Percentiles rank a stretch among this genome's conserved stretches.
phyloP scores from a whole-genome alignment of 2,797 vertebrate species.

The Galagoides demidoff region DNA sequence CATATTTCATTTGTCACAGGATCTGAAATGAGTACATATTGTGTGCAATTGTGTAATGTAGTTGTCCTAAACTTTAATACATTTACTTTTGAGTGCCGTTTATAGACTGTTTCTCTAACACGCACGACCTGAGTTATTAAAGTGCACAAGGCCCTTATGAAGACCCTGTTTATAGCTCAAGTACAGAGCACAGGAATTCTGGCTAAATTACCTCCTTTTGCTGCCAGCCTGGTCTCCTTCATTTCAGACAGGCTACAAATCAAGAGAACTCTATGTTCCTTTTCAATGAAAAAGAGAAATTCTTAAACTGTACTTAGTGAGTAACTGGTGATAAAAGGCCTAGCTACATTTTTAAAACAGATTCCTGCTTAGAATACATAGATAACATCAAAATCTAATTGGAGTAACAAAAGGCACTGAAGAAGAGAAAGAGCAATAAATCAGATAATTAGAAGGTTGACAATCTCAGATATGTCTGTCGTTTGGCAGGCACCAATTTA shows the following conservation, averaged over 20 bases:
- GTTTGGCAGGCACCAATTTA: background rate
- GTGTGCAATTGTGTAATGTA: conserved; percentile 76
- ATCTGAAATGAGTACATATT: conserved; percentile 80
- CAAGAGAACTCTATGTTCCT: conserved; percentile 51
- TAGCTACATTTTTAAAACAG: conserved; percentile 34
- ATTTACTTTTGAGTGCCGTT: conserved; percentile 81
- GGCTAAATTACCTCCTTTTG: conserved; percentile 76
- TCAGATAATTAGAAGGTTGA: background rate
- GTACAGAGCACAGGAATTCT: conserved; percentile 81
- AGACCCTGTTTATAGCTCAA: conserved; percentile 74
- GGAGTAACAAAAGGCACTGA: background rate
- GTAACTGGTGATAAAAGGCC: conserved; percentile 1
- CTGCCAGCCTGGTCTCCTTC: conserved; percentile 55
- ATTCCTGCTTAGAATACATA: conserved; percentile 27
- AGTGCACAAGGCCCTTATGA: conserved; percentile 71
- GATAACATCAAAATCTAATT: conserved; percentile 42
- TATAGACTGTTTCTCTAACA: conserved; percentile 80
- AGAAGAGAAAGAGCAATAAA: conserved; percentile 4
- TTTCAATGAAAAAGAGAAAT: conserved; percentile 56
- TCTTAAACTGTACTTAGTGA: conserved; percentile 58
- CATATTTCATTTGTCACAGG: conserved; percentile 80
- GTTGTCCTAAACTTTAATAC: conserved; percentile 82
- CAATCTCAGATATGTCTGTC: background rate
- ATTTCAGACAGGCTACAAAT: conserved; percentile 44
- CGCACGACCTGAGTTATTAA: conserved; percentile 75